A percentile compares a stretch with the other conserved stretches of the same genome.
These are phyloP conservation scores for Micronisus gabar DNA, from an alignment of 2,113 vertebrate species.

Conservation along the genomic window DNA sequence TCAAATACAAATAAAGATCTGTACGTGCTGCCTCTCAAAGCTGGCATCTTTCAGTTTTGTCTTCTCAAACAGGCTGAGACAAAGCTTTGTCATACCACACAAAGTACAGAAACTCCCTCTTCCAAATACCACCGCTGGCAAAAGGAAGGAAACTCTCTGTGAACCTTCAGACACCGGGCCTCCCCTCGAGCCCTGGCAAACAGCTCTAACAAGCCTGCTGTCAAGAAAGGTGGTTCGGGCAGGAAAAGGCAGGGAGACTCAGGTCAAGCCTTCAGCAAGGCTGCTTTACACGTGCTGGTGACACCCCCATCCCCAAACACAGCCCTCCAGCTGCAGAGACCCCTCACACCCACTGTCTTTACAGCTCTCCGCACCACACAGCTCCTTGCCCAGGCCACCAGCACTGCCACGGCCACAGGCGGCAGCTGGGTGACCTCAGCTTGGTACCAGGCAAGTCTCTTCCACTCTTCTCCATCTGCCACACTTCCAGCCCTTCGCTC, in stretches of 20 bases:
- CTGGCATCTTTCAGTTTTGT: neutral
- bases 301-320: neutral
- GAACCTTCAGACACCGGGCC: neutral
- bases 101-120: neutral
- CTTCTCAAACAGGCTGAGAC: neutral
- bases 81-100: neutral
- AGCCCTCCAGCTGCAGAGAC: neutral
- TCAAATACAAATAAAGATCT: neutral
- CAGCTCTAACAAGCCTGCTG: neutral
- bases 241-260: neutral
- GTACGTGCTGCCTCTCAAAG: neutral
- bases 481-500: neutral
- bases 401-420: neutral
- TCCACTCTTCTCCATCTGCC: neutral
- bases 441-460: neutral
- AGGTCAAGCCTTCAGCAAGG: neutral
- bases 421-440: neutral
- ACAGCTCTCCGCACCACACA: neutral
- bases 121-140: neutral
- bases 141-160: neutral
- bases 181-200: neutral
- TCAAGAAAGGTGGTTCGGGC: neutral
- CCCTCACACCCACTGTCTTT: neutral
- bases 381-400: neutral
- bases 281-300: neutral